phyloP scores from a whole-genome alignment of 2,888 invertebrate species.

The Cataglyphis altisquamis region DNA sequence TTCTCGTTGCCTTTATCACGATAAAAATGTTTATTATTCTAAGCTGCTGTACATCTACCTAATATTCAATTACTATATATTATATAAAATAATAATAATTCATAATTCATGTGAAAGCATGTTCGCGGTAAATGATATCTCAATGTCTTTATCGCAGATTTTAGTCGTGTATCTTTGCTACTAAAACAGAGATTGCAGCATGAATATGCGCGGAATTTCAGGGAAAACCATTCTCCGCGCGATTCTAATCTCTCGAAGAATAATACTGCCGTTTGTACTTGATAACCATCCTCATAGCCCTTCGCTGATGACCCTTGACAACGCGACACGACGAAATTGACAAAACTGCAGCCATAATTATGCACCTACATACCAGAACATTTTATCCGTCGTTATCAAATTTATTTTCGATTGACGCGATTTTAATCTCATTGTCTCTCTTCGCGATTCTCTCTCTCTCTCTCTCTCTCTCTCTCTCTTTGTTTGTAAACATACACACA shows the following conservation, averaged over 20 bases:
- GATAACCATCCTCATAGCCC: conserved; percentile 55
- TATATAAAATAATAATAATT: background rate
- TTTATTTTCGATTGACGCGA: conserved; percentile 32
- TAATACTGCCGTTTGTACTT: conserved; percentile 65
- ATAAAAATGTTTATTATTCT: background rate
- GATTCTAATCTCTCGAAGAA: conserved; percentile 73
- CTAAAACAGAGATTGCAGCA: conserved; percentile 66
- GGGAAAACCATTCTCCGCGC: conserved; percentile 63
- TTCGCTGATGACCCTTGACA: conserved; percentile 45
- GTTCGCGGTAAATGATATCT: background rate
- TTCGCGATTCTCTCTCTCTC: background rate
- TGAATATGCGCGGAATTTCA: conserved; percentile 66
- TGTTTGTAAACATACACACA: background rate
- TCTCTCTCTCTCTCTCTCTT: background rate
- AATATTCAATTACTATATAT: background rate
- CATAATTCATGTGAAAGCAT: background rate
- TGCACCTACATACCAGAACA: conserved; percentile 79
- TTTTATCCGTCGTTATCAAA: conserved; percentile 65
- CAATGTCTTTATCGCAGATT: conserved; percentile 15
- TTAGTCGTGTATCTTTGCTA: conserved; percentile 36
- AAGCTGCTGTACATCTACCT: background rate
- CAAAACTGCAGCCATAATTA: conserved; percentile 75
- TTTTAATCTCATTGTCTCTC: background rate
- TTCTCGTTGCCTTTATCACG: background rate
- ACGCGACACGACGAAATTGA: conserved; percentile 56